Percentiles rank a stretch among this genome's conserved stretches.
Conservation (phyloP, 1,140 invertebrate species). For the Apis laboriosa region DNA sequence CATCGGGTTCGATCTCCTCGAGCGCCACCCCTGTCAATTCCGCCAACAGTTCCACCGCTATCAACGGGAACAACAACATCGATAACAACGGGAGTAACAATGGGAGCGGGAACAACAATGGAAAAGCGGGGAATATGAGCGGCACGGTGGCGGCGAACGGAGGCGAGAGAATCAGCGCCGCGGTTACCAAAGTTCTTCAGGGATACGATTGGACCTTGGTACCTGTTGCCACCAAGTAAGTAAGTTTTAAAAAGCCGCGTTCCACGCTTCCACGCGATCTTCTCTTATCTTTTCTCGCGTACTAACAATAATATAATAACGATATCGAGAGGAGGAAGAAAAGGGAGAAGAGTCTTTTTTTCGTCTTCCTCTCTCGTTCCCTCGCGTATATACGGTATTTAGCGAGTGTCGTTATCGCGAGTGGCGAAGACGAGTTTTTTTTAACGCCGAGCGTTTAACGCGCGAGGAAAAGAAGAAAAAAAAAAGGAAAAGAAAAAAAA, state of each 20-base stretch:
- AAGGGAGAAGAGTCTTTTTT: neutral
- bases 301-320: no score
- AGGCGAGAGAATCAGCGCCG: slow-evolving; percentile 85
- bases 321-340: no score
- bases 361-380: neutral
- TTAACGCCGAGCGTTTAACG: slow-evolving; percentile 33
- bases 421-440: neutral
- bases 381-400: slow-evolving; percentile 13
- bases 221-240: slow-evolving; percentile 91
- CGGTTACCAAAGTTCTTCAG: slow-evolving; percentile 88
- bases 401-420: slow-evolving; percentile 32
- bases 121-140: slow-evolving; percentile 35
- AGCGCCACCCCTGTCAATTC: neutral
- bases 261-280: neutral
- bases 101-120: slow-evolving; percentile 47
- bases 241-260: slow-evolving; percentile 77
- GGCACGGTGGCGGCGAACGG: slow-evolving; percentile 59
- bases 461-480: slow-evolving; percentile 8
- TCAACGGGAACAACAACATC: slow-evolving; percentile 16
- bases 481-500: neutral
- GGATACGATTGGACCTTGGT: slow-evolving; percentile 94
- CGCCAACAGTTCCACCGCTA: neutral
- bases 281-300: no score
- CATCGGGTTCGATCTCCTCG: slow-evolving; percentile 40
- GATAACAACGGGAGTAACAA: slow-evolving; percentile 62